Evolutionary conservation across 1,140 invertebrate genomes (phyloP).

Genomic region (Eupristina koningsbergeri): DNA sequence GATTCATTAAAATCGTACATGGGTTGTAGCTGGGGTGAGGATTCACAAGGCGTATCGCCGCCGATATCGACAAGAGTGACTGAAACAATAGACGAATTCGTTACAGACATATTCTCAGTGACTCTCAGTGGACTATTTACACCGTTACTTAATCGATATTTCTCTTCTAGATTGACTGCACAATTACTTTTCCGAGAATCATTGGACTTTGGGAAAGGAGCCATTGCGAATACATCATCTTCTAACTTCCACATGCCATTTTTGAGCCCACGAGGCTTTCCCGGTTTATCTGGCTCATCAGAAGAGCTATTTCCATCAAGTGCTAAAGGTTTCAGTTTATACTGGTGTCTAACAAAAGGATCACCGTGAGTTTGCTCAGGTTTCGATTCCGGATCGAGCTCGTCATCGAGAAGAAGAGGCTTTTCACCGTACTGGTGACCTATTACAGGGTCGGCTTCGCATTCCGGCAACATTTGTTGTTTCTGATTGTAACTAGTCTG

Average conservation of each 20-base stretch:
- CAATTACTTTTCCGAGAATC: slow-evolving; percentile 65
- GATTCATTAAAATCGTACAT: slow-evolving; percentile 37
- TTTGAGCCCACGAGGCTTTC: background rate
- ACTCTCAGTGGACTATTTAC: slow-evolving; percentile 55
- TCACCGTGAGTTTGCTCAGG: slow-evolving; percentile 69
- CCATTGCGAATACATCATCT: slow-evolving; percentile 82
- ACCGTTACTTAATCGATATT: slow-evolving; percentile 52
- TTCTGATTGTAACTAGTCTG: slow-evolving; percentile 51
- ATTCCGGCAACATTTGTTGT: slow-evolving; percentile 58
- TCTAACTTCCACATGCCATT: slow-evolving; percentile 67
- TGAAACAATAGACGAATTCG: slow-evolving; percentile 36
- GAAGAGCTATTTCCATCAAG: slow-evolving; percentile 60
- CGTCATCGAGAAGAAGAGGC: slow-evolving; percentile 85
- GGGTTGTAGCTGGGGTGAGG: background rate
- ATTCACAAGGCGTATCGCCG: background rate
- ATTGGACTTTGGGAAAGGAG: slow-evolving; percentile 79
- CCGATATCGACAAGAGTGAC: slow-evolving; percentile 59
- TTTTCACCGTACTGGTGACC: slow-evolving; percentile 87
- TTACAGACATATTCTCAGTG: slow-evolving; percentile 43
- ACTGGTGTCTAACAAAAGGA: slow-evolving; percentile 67
- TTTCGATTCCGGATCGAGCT: slow-evolving; percentile 79
- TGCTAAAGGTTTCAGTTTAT: slow-evolving; percentile 57
- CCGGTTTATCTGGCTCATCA: slow-evolving; percentile 53
- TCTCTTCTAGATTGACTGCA: slow-evolving; percentile 56
- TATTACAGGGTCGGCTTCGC: slow-evolving; percentile 73